Conservation (phyloP, 2,888 invertebrate species). For the Drosophila colorata region DNA sequence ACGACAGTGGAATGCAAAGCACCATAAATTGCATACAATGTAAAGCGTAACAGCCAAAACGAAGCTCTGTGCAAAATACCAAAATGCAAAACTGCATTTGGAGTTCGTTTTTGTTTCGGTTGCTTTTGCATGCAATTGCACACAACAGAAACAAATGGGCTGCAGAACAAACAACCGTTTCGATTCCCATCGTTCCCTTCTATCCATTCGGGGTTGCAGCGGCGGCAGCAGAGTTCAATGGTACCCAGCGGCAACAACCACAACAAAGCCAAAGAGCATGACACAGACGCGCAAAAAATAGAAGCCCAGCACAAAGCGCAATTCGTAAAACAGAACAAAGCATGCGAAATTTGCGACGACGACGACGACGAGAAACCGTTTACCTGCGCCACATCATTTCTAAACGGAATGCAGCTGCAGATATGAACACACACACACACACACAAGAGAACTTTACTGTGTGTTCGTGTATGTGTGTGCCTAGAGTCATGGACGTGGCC, state of each 20-base stretch:
- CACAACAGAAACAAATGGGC: conserved; percentile 11
- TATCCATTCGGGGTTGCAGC: conserved; percentile 63
- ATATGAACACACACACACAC: conserved; percentile 21
- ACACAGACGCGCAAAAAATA: conserved; percentile 56
- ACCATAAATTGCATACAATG: conserved; percentile 16
- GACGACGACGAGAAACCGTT: conserved; percentile 52
- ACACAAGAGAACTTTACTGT: conserved; percentile 16
- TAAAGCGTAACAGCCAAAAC: conserved; percentile 16
- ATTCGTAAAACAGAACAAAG: conserved; percentile 64
- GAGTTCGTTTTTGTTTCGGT: conserved; percentile 33
- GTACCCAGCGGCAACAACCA: conserved; percentile 67
- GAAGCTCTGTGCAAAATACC: conserved; percentile 23
- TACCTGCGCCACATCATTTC: conserved; percentile 54
- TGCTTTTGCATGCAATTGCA: conserved; percentile 23
- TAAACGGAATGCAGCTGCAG: conserved; percentile 65
- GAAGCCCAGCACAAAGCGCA: conserved; percentile 61
- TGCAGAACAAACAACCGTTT: conserved; percentile 43
- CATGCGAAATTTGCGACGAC: conserved; percentile 53
- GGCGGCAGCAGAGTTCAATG: conserved; percentile 71
- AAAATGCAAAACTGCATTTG: conserved; percentile 48
- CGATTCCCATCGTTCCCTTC: conserved; percentile 62
- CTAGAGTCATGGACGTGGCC: conserved; percentile 48
- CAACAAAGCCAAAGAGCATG: conserved; percentile 67
- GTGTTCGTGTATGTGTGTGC: neutral
- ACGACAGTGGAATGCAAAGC: conserved; percentile 18